A percentile compares a stretch with the other conserved stretches of the same genome.
Conservation (phyloP, 2,113 vertebrate genomes). For the Canis aureus region DNA sequence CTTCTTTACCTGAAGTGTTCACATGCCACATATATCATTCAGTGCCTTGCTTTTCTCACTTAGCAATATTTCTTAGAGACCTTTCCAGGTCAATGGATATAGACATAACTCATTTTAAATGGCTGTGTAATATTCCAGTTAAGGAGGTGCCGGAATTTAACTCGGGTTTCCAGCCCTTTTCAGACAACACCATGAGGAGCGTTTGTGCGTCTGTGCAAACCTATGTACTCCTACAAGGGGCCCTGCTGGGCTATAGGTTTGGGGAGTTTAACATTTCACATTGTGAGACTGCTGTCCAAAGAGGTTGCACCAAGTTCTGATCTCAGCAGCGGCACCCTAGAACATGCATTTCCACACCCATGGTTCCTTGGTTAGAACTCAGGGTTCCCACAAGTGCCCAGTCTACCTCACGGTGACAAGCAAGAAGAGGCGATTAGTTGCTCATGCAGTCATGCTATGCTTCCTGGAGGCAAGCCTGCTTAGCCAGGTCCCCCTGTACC, state of each 20-base stretch:
- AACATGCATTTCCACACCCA: neutral
- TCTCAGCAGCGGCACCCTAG: fast-evolving
- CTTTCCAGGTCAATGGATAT: neutral
- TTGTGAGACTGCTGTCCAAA: neutral
- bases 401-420: neutral
- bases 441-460: neutral
- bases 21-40: fast-evolving
- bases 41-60: neutral
- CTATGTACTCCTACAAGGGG: fast-evolving
- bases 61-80: neutral
- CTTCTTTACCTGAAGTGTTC: no score
- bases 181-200: fast-evolving
- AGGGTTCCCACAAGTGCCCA: neutral
- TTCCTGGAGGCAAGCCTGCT: neutral
- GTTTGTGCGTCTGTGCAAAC: fast-evolving
- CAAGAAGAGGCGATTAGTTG: neutral
- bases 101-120: neutral
- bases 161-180: fast-evolving
- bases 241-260: fast-evolving
- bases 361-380: no score
- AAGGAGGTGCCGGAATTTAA: neutral
- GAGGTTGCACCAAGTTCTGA: fast-evolving
- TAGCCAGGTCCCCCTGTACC: neutral
- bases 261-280: neutral
- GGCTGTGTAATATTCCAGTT: neutral